These are phyloP conservation scores for Pachypeltis micranthus DNA, from an alignment of 1,140 invertebrate species.

Conservation along the genomic window DNA sequence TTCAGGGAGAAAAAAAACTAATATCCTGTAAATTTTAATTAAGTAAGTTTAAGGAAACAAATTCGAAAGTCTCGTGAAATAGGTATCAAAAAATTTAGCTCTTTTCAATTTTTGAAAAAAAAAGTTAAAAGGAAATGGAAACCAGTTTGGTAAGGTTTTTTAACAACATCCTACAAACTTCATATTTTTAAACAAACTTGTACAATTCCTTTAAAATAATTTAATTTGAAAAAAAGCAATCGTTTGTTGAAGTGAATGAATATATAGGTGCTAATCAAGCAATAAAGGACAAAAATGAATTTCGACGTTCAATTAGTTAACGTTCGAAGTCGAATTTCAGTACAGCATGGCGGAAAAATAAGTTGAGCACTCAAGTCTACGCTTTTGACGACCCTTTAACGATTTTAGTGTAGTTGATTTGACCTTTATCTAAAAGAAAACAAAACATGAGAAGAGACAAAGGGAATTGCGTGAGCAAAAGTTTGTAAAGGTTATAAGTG, in stretches of 20 bases:
- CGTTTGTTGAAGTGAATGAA: too few species aligned
- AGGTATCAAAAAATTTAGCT: slow-evolving; percentile 19
- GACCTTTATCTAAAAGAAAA: slow-evolving; percentile 7
- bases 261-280: neutral
- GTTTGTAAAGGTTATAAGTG: slow-evolving; percentile 13
- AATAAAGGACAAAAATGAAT: slow-evolving; percentile 4
- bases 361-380: slow-evolving; percentile 12
- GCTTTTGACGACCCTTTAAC: slow-evolving; percentile 11
- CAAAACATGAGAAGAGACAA: neutral
- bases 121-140: neutral
- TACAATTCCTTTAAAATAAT: slow-evolving; percentile 10
- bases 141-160: neutral
- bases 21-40: slow-evolving; percentile 20
- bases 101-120: slow-evolving; percentile 16
- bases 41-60: slow-evolving; percentile 11
- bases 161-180: neutral
- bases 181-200: slow-evolving; percentile 9
- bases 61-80: slow-evolving; percentile 11
- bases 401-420: slow-evolving; percentile 16
- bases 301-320: neutral
- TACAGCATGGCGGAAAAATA: slow-evolving; percentile 2
- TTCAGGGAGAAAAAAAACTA: too few species aligned
- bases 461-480: too few species aligned
- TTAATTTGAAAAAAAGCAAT: neutral
- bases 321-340: slow-evolving; percentile 6